Conservation (phyloP, 2,888 invertebrate genomes). For the Drepanosiphum platanoidis region DNA sequence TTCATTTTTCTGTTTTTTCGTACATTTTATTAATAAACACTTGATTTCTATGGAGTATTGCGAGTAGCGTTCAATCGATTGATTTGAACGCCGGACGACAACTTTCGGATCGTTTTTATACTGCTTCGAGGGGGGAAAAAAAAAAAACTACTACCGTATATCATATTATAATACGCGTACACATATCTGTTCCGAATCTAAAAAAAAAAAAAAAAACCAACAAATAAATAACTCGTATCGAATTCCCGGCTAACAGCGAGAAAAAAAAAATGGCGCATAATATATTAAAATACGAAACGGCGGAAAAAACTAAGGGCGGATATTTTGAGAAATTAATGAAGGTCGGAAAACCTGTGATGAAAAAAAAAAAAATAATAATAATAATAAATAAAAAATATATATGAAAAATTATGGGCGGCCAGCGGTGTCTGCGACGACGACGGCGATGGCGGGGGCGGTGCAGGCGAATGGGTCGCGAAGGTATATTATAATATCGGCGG, state of each 20-base stretch:
- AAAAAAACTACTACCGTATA: neutral
- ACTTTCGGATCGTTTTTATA: neutral
- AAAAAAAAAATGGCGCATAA: neutral
- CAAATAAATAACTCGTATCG: neutral
- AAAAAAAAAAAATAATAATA: too few relatives aligned
- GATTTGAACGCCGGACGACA: too few relatives aligned
- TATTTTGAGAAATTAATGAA: constrained; percentile 25
- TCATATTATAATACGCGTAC: too few relatives aligned
- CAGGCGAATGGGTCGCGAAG: neutral
- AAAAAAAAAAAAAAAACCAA: neutral
- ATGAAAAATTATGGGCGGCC: constrained; percentile 44
- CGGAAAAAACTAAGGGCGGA: neutral
- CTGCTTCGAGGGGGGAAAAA: too few relatives aligned
- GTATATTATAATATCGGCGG: constrained; percentile 53
- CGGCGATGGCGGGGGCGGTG: neutral
- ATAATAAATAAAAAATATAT: constrained; percentile 8
- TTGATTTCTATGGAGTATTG: too few relatives aligned
- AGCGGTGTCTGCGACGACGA: neutral
- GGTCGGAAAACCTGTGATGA: constrained; percentile 6
- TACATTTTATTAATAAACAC: too few relatives aligned
- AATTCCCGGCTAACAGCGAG: neutral
- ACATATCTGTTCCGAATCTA: neutral
- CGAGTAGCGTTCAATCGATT: too few relatives aligned
- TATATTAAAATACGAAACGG: constrained; percentile 1
- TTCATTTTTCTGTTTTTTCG: too few relatives aligned